Evolutionary conservation across 92 coral and sea anemone species (phyloP).

Genomic region (Ricordea florida): DNA sequence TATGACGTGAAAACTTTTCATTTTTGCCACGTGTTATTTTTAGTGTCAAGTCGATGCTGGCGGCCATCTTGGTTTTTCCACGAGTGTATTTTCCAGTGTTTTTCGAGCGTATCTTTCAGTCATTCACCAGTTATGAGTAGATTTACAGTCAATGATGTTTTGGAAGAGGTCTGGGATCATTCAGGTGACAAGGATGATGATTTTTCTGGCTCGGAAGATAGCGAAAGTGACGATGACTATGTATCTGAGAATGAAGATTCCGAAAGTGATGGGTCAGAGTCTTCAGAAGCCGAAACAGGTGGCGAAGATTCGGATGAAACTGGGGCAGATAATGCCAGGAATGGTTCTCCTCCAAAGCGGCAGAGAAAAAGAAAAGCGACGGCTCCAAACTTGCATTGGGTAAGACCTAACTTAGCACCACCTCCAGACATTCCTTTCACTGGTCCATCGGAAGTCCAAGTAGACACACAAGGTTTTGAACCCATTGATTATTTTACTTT

Average conservation of each 20-base stretch:
- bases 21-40: background rate
- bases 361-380: background rate
- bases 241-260: background rate
- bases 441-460: constrained; percentile 24
- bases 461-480: constrained; percentile 4
- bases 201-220: background rate
- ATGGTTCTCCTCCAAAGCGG: constrained; percentile 15
- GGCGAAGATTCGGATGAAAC: background rate
- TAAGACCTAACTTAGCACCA: constrained; percentile 1
- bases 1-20: background rate
- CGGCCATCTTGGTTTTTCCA: background rate
- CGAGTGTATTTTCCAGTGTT: background rate
- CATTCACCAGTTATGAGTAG: background rate
- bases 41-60: background rate
- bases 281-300: background rate
- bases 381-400: background rate
- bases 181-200: background rate
- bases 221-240: background rate
- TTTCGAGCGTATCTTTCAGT: background rate
- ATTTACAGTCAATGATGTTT: background rate
- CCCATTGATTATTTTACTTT: background rate
- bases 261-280: background rate
- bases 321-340: background rate
- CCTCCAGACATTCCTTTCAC: constrained; percentile 24
- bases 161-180: background rate